phyloP scores from a whole-genome alignment of 2,888 invertebrate genomes.

The Chalcosyrphus nemorum region DNA sequence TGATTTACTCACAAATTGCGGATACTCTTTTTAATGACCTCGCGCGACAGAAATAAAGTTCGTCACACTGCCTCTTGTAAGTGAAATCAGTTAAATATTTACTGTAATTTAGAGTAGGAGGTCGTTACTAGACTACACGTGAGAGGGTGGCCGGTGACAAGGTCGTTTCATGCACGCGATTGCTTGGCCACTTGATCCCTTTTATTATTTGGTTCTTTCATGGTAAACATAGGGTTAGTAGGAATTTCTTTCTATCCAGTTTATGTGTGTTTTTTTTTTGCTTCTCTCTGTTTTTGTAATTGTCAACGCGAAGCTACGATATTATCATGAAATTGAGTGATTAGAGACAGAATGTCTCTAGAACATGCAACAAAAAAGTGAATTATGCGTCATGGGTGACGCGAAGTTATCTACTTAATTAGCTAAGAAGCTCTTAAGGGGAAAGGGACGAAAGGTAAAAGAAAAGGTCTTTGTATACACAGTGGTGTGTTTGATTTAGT shows the following conservation, averaged over 20 bases:
- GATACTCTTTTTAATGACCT: background rate
- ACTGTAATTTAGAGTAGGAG: slow-evolving; percentile 30
- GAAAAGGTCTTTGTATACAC: background rate
- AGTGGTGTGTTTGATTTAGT: background rate
- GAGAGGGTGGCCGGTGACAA: background rate
- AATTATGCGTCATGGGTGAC: background rate
- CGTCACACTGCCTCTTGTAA: background rate
- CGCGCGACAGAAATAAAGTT: slow-evolving; percentile 2
- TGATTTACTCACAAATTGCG: too few species aligned
- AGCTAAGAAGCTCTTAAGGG: background rate
- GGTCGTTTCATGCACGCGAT: slow-evolving; percentile 27
- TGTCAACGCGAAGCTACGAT: background rate
- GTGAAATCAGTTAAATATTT: slow-evolving; percentile 42
- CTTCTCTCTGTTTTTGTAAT: background rate
- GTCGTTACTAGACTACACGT: slow-evolving; percentile 14
- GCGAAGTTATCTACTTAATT: background rate
- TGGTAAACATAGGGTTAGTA: background rate
- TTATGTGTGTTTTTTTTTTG: background rate
- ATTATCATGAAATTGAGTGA: slow-evolving; percentile 7
- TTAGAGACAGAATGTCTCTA: background rate
- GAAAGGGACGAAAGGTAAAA: too few species aligned
- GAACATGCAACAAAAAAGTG: background rate
- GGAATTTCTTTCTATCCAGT: background rate
- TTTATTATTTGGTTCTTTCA: background rate
- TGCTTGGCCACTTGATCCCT: background rate